Evolutionary conservation across 2,113 vertebrate genomes (phyloP).

Genomic region (Fregetta grallaria): DNA sequence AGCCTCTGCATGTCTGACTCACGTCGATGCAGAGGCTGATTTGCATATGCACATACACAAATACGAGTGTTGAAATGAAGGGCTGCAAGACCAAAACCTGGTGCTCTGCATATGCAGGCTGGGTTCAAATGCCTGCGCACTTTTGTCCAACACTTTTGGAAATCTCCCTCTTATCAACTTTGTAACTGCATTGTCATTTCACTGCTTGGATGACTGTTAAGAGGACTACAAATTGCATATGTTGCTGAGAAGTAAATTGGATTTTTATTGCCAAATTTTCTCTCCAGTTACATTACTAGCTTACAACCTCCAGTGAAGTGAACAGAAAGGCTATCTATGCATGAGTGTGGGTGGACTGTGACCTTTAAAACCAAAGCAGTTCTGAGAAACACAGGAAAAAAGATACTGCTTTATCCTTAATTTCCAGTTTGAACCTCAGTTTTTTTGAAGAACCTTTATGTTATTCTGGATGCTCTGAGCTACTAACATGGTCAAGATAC

Average conservation of each 20-base stretch:
- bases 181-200: background rate
- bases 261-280: background rate
- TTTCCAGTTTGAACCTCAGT: background rate
- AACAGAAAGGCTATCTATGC: background rate
- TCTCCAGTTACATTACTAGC: background rate
- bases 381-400: background rate
- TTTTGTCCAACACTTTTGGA: background rate
- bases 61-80: background rate
- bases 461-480: background rate
- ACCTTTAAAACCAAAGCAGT: background rate
- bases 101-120: background rate
- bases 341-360: background rate
- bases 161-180: background rate
- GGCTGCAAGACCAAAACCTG: background rate
- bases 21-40: background rate
- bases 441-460: background rate
- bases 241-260: background rate
- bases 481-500: background rate
- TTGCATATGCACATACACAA: background rate
- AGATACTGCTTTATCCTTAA: background rate
- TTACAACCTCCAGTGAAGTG: background rate
- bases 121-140: background rate
- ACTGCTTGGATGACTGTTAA: background rate
- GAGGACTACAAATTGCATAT: background rate
- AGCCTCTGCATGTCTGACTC: background rate